These are phyloP conservation scores for Polypterus senegalus DNA, from an alignment of 2,113 vertebrate genomes.

Conservation along the genomic window DNA sequence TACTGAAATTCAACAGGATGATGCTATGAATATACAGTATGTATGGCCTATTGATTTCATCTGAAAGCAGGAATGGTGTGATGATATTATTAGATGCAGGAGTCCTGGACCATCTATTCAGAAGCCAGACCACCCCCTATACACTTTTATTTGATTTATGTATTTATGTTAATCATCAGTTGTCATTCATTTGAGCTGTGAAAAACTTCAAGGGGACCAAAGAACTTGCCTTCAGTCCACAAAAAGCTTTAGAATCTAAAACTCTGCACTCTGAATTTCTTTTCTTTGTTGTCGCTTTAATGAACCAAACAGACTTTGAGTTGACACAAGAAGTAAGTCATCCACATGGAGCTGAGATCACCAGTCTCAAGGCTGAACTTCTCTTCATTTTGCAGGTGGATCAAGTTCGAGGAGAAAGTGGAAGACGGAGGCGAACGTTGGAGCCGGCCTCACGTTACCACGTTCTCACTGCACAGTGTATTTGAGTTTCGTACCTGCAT, in stretches of 20 bases:
- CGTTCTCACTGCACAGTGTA: conserved; percentile 41
- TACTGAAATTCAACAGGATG: too few species aligned
- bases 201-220: neutral
- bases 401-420: conserved; percentile 58
- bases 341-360: neutral
- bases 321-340: neutral
- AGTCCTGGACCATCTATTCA: too few species aligned
- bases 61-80: too few species aligned
- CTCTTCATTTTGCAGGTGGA: conserved; percentile 39
- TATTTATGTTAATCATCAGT: too few species aligned
- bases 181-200: neutral
- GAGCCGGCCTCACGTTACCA: conserved; percentile 48
- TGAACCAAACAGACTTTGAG: too few species aligned
- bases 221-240: neutral
- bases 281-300: neutral
- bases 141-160: too few species aligned
- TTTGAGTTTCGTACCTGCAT: conserved; percentile 39
- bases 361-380: neutral
- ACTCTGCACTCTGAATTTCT: neutral
- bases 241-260: neutral
- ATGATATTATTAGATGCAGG: too few species aligned
- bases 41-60: too few species aligned
- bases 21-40: too few species aligned
- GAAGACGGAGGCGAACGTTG: conserved; percentile 47
- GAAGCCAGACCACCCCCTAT: too few species aligned